These are phyloP conservation scores for Mirza zaza DNA, from an alignment of 2,113 vertebrate species.

Conservation along the genomic window DNA sequence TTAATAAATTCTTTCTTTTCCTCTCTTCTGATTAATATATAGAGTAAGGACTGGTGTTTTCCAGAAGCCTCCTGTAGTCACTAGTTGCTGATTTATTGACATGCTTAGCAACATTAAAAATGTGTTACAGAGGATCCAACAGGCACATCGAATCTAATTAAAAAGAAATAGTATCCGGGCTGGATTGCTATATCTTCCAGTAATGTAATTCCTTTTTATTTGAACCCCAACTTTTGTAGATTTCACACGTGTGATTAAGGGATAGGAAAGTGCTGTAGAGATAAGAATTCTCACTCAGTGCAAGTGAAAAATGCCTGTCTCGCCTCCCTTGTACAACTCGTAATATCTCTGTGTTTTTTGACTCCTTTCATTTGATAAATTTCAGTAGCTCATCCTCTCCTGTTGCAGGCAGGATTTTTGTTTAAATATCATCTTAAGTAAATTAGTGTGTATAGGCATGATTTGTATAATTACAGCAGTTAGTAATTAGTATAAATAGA, in stretches of 20 bases:
- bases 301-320: neutral
- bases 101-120: neutral
- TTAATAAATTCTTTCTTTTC: neutral
- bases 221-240: neutral
- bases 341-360: neutral
- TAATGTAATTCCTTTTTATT: neutral
- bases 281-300: neutral
- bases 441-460: slow-evolving; percentile 46
- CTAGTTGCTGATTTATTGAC: slow-evolving; percentile 5
- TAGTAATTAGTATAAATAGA: slow-evolving; percentile 66
- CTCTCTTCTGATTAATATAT: neutral
- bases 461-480: slow-evolving; percentile 56
- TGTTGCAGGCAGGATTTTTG: neutral
- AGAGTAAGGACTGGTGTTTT: neutral
- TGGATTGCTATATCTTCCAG: neutral
- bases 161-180: neutral
- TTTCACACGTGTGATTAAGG: neutral
- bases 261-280: neutral
- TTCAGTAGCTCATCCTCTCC: neutral
- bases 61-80: neutral
- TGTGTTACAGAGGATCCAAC: neutral
- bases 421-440: slow-evolving; percentile 53
- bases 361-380: neutral
- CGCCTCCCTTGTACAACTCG: neutral
- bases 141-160: neutral